Evolutionary conservation across 2,888 invertebrate genomes (phyloP).

Genomic region (Trichopoda pennipes): DNA sequence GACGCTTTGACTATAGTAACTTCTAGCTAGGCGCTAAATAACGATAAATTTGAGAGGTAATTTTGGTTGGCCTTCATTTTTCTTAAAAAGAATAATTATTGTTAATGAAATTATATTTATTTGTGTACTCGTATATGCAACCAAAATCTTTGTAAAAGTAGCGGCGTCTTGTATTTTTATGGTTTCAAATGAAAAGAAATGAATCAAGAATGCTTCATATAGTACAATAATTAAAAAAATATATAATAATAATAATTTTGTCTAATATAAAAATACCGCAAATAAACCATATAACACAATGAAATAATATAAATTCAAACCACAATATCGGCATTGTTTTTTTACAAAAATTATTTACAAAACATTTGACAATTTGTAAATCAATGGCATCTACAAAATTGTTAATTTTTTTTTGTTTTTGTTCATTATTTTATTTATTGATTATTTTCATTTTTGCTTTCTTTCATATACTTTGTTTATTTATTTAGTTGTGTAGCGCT

Average conservation of each 20-base stretch:
- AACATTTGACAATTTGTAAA: conserved; percentile 43
- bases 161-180: conserved; percentile 34
- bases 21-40: no score
- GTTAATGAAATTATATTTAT: not conserved
- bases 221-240: not conserved
- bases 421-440: conserved; percentile 36
- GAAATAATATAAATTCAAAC: not conserved
- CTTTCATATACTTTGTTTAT: not conserved
- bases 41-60: no score
- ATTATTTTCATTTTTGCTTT: conserved; percentile 4
- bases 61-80: no score
- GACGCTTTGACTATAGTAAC: no score
- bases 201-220: conserved; percentile 1
- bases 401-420: conserved; percentile 14
- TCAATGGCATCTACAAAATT: not conserved
- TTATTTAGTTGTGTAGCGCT: conserved; percentile 27
- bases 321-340: conserved; percentile 2
- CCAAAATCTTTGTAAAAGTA: not conserved
- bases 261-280: not conserved
- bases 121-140: not conserved
- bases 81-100: no score
- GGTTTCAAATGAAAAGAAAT: conserved; percentile 38
- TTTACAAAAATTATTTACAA: conserved; percentile 23
- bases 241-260: not conserved
- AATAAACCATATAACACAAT: not conserved